Percentiles rank a stretch among this genome's conserved stretches.
These are phyloP conservation scores for Halichoerus grypus DNA, from an alignment of 2,113 vertebrate genomes.

Conservation along the genomic window DNA sequence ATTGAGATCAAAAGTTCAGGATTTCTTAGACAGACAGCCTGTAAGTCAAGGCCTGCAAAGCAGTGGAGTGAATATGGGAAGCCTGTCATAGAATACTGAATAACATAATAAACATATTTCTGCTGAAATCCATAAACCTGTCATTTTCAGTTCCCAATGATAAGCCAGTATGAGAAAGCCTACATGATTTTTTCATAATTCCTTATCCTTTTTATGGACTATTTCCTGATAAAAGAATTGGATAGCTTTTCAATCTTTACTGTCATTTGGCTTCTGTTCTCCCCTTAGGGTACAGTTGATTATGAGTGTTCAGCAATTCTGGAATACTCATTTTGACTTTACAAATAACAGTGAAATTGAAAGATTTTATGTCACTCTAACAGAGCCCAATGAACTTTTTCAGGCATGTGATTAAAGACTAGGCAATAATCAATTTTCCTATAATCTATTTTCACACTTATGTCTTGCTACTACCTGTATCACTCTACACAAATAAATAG, in stretches of 20 bases:
- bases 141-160: constrained; percentile 47
- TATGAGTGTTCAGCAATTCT: constrained; percentile 29
- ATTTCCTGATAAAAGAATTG: constrained; percentile 42
- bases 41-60: constrained; percentile 33
- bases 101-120: constrained; percentile 52
- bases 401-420: constrained; percentile 10
- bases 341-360: constrained; percentile 41
- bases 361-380: not conserved
- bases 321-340: constrained; percentile 43
- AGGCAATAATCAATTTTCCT: constrained; percentile 51
- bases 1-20: constrained; percentile 42
- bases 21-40: constrained; percentile 27
- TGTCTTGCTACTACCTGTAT: not conserved
- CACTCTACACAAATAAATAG: not conserved
- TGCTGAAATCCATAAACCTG: constrained; percentile 58
- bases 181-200: constrained; percentile 56
- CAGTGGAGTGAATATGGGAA: constrained; percentile 43
- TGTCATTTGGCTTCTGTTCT: constrained; percentile 16
- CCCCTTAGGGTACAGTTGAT: constrained; percentile 14
- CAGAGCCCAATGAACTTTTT: not conserved
- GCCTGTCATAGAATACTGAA: constrained; percentile 48
- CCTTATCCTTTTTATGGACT: constrained; percentile 37
- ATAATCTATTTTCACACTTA: not conserved
- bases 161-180: constrained; percentile 54
- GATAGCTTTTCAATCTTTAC: constrained; percentile 54